Conservation (phyloP, 2,113 vertebrate species). For the Grus americana region DNA sequence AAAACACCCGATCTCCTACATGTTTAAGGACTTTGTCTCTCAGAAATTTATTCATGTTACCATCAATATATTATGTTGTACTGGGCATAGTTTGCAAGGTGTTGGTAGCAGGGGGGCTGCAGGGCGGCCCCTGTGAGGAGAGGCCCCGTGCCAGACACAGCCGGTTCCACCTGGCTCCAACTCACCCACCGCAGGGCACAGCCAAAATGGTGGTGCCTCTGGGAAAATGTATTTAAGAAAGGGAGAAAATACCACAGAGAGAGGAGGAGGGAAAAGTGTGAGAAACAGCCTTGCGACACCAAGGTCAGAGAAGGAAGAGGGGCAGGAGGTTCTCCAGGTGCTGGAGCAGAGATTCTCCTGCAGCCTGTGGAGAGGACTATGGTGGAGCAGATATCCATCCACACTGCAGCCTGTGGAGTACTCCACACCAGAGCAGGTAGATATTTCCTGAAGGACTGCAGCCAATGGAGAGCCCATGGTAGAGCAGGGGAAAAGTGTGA, state of each 20-base stretch:
- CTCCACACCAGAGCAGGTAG: background rate
- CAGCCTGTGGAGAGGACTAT: background rate
- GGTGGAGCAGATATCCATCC: background rate
- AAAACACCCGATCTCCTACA: background rate
- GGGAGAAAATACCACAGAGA: background rate
- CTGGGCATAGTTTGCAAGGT: background rate
- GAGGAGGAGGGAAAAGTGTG: background rate
- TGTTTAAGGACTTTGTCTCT: background rate
- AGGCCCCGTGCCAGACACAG: accelerated
- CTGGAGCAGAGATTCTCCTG: background rate
- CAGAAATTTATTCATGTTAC: background rate
- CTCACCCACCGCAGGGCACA: accelerated
- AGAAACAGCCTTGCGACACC: background rate
- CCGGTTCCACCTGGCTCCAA: accelerated
- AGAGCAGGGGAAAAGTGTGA: background rate
- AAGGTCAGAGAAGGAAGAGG: background rate
- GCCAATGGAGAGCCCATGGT: accelerated
- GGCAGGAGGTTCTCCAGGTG: background rate
- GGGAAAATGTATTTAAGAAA: background rate
- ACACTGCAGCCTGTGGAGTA: background rate
- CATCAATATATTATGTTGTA: background rate
- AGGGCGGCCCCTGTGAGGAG: background rate
- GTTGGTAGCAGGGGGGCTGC: background rate
- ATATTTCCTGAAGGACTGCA: background rate
- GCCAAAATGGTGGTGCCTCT: accelerated